Evolutionary conservation across 1,140 invertebrate species (phyloP), one percentile per base, ranked within the genome.

Genomic region (Chrysopa pallens): DNA sequence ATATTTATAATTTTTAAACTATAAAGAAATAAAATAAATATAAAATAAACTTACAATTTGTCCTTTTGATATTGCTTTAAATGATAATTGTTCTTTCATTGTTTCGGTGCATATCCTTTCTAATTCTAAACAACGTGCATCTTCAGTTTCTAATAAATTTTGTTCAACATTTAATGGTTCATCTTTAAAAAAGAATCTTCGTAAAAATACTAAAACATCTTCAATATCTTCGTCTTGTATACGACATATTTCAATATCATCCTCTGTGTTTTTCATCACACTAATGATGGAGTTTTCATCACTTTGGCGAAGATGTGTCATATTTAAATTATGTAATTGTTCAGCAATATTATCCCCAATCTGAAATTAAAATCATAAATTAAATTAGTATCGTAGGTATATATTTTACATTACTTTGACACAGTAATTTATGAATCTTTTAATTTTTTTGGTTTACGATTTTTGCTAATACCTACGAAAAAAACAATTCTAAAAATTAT

Each of bases 151-250:
- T 45, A 80, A 60, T 0, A 80, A 54, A 35, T 69, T 56, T 13
- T 80, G 67, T 31, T 59, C 64, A 5, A 72, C 56, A 55, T 81
- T 81, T n/a, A 81, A 58, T 0, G 79, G 79, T 50, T 82, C 79
- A 43, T 82, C 78, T 11, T 66, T 66, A 62, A 80, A 81, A 65
- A 82, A 82, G 53, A 70, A 75, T 15, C 28, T 40, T 29, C 52
- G 39, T 17, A 59, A 39, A 36, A 54, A 54, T 8, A 50, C 40
- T 6, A 57, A 15, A 9, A 58, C 50, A 1, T 41, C 42, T 7
- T 56, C 50, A 23, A 41, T 43, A 41, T 61, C 54, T n/a, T 46
- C 43, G 6, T 31, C 29, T 8, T 31, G 47, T 14, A 57, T 48
- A 8, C 44, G 12, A 15, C 42, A 31, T 15, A 60, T 57, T 11